Conservation (phyloP, 2,797 vertebrate genomes). For the Xyrichtys novacula region DNA sequence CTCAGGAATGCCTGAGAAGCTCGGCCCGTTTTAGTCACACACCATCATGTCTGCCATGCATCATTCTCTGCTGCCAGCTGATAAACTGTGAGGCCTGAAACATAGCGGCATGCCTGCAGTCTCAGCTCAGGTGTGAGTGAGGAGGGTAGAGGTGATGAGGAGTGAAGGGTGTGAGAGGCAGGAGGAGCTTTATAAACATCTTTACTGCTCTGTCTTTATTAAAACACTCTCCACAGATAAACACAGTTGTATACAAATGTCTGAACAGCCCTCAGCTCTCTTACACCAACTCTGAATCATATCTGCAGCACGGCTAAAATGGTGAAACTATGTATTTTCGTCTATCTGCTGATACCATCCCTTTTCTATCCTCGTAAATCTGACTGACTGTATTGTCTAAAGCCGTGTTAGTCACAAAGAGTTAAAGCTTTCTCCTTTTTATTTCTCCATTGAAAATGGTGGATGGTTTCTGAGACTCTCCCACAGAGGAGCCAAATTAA, state of each 20-base stretch:
- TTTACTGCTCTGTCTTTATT: slow-evolving; percentile 5
- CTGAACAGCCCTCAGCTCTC: slow-evolving; percentile 6
- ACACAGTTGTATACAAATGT: slow-evolving; percentile 13
- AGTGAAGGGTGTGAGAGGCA: not conserved
- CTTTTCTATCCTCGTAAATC: slow-evolving; percentile 10
- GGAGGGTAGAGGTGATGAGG: slow-evolving; percentile 4
- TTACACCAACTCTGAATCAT: not conserved
- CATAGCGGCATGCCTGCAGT: slow-evolving; percentile 26
- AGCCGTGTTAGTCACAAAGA: not conserved
- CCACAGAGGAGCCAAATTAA: not conserved
- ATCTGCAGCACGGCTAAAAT: slow-evolving; percentile 2
- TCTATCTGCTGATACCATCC: not conserved
- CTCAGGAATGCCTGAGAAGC: slow-evolving; percentile 62
- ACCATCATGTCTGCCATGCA: slow-evolving; percentile 46
- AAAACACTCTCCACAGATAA: slow-evolving; percentile 7
- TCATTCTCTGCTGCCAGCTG: slow-evolving; percentile 44
- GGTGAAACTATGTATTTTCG: slow-evolving; percentile 16
- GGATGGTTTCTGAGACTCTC: slow-evolving; percentile 8
- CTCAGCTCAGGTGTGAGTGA: slow-evolving; percentile 56
- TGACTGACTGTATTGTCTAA: slow-evolving; percentile 4
- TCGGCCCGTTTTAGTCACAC: slow-evolving; percentile 58
- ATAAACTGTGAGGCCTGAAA: slow-evolving; percentile 27
- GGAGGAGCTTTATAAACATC: slow-evolving; percentile 9
- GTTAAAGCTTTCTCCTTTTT: slow-evolving; percentile 4
- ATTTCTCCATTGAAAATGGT: not conserved